These are phyloP conservation scores for Cochlearius cochlearius DNA, from an alignment of 2,113 vertebrate species.

Conservation along the genomic window DNA sequence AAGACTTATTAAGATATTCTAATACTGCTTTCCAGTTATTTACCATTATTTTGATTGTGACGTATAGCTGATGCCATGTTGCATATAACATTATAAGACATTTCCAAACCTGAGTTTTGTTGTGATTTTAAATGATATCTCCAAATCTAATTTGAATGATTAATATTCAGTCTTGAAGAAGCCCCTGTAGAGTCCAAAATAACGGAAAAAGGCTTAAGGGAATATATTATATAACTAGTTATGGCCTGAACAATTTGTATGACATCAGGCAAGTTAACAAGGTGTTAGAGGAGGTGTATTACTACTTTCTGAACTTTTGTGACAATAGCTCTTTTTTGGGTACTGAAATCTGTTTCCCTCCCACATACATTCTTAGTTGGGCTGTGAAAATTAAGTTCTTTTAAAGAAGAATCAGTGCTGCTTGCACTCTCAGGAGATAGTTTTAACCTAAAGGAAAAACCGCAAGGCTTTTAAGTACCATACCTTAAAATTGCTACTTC, in stretches of 20 bases:
- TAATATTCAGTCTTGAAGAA: neutral
- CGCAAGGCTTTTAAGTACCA: neutral
- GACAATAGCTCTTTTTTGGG: neutral
- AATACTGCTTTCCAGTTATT: neutral
- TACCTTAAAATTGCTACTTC: neutral
- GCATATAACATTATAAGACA: neutral
- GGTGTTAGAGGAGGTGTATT: neutral
- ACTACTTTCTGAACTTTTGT: neutral
- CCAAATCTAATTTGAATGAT: neutral
- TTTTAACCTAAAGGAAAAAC: neutral
- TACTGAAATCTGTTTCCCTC: neutral
- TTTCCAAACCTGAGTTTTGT: neutral
- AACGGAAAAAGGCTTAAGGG: rapidly evolving
- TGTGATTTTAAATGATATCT: neutral
- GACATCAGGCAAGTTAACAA: neutral
- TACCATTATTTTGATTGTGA: neutral
- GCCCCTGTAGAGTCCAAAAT: neutral
- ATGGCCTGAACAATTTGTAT: neutral
- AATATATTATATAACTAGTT: neutral
- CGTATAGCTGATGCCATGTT: neutral
- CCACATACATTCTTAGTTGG: neutral
- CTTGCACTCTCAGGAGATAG: neutral
- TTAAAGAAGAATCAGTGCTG: neutral
- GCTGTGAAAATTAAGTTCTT: neutral
- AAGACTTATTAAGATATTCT: neutral